Conservation (phyloP, 2,888 invertebrate species). For the Cheilosia vernalis region DNA sequence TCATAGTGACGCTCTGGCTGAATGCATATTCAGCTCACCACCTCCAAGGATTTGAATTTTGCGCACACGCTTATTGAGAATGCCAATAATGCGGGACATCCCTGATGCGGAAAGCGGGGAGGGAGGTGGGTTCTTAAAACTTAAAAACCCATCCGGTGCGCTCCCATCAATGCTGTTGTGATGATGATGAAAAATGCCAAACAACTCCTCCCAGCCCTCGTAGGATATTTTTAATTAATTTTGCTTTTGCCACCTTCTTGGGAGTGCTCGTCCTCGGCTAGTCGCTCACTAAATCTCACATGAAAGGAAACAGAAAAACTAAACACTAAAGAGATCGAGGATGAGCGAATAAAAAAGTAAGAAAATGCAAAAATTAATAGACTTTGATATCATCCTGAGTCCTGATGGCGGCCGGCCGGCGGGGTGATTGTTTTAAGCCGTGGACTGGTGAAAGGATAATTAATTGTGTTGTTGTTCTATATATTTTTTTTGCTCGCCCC, state of each 20-base stretch:
- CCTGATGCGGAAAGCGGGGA: slow-evolving; percentile 17
- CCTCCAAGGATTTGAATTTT: neutral
- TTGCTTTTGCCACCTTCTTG: slow-evolving; percentile 64
- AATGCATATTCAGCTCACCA: slow-evolving; percentile 48
- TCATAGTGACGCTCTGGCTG: neutral
- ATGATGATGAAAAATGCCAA: slow-evolving; percentile 69
- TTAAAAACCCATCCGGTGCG: neutral
- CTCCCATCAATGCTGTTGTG: slow-evolving; percentile 28
- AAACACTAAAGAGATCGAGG: slow-evolving; percentile 17
- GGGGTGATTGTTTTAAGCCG: slow-evolving; percentile 56
- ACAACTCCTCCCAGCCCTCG: slow-evolving; percentile 35
- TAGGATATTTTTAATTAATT: slow-evolving; percentile 73
- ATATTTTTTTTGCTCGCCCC: neutral
- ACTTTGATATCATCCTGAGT: slow-evolving; percentile 52
- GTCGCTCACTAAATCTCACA: slow-evolving; percentile 15
- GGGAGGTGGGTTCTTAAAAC: neutral
- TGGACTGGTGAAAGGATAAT: slow-evolving; percentile 64
- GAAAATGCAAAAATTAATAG: slow-evolving; percentile 2
- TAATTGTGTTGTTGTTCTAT: slow-evolving; percentile 66
- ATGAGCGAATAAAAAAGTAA: neutral
- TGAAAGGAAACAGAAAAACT: slow-evolving; percentile 21
- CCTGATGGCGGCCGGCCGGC: slow-evolving; percentile 24
- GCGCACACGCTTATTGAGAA: slow-evolving; percentile 17
- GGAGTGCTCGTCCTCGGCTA: slow-evolving; percentile 26
- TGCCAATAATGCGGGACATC: slow-evolving; percentile 58